phyloP scores from a whole-genome alignment of 2,888 invertebrate species.

The Aspidiotus destructor region DNA sequence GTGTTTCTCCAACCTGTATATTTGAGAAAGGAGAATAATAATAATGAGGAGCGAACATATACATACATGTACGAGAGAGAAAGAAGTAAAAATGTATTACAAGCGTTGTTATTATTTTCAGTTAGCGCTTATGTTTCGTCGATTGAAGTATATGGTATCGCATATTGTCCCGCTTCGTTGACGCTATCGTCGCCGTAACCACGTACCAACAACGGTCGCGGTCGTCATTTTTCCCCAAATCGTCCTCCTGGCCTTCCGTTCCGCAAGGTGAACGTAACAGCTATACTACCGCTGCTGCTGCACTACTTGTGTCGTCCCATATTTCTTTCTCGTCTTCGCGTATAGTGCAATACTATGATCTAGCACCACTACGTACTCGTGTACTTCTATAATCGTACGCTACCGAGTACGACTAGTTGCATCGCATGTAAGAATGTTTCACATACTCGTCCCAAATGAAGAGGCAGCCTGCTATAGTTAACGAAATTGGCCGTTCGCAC shows the following conservation, averaged over 20 bases:
- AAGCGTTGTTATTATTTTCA: slow-evolving; percentile 13
- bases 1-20: no score
- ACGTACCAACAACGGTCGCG: slow-evolving; percentile 17
- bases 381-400: no score
- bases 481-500: no score
- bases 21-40: no score
- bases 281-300: slow-evolving; percentile 13
- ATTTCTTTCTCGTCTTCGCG: slow-evolving; percentile 21
- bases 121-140: slow-evolving; percentile 23
- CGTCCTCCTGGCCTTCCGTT: slow-evolving; percentile 31
- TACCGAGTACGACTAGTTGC: no score
- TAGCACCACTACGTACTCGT: background rate
- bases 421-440: no score
- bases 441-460: no score
- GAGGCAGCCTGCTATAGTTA: no score
- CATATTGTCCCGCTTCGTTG: slow-evolving; percentile 30
- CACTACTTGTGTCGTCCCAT: slow-evolving; percentile 16
- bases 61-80: background rate
- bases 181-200: slow-evolving; percentile 24
- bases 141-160: slow-evolving; percentile 21
- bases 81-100: slow-evolving; percentile 21
- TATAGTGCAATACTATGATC: background rate
- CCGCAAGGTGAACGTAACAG: slow-evolving; percentile 31
- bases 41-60: background rate
- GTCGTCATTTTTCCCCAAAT: slow-evolving; percentile 28